phyloP scores from a whole-genome alignment of 2,888 invertebrate species.

The Linnaemya vulpina region DNA sequence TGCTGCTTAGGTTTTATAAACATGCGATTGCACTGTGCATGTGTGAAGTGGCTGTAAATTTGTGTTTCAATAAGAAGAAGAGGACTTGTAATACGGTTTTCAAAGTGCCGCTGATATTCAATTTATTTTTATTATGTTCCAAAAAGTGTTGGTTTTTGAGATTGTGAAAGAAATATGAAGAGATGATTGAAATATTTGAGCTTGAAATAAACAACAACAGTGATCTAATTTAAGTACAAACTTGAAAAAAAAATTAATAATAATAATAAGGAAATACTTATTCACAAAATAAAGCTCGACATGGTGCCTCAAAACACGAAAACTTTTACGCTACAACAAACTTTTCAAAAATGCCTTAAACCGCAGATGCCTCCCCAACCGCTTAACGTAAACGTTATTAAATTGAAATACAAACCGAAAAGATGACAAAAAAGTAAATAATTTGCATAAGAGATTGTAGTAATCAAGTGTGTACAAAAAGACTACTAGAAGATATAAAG shows the following conservation, averaged over 20 bases:
- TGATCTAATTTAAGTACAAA: conserved; percentile 33
- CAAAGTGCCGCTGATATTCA: not conserved
- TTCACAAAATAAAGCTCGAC: not conserved
- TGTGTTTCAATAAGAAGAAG: not conserved
- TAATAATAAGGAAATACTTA: not conserved
- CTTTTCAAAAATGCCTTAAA: conserved; percentile 50
- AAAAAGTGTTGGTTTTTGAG: not conserved
- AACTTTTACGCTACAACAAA: conserved; percentile 29
- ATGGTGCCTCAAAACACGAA: conserved; percentile 39
- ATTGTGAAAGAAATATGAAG: not conserved
- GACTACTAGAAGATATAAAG: not conserved
- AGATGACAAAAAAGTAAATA: conserved; percentile 36
- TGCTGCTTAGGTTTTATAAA: conserved; percentile 81
- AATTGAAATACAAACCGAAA: conserved; percentile 50
- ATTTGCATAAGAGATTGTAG: conserved; percentile 44
- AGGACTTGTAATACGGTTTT: not conserved
- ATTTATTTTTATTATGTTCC: not conserved
- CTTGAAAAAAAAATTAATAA: not conserved
- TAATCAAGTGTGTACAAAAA: conserved; percentile 38
- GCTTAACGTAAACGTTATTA: not conserved
- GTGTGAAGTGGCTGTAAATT: conserved; percentile 19
- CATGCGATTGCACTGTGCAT: conserved; percentile 75
- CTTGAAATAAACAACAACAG: not conserved
- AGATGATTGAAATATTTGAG: conserved; percentile 1
- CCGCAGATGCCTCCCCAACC: conserved; percentile 60